phyloP scores from a whole-genome alignment of 2,113 vertebrate species.

The Chaetura pelagica region DNA sequence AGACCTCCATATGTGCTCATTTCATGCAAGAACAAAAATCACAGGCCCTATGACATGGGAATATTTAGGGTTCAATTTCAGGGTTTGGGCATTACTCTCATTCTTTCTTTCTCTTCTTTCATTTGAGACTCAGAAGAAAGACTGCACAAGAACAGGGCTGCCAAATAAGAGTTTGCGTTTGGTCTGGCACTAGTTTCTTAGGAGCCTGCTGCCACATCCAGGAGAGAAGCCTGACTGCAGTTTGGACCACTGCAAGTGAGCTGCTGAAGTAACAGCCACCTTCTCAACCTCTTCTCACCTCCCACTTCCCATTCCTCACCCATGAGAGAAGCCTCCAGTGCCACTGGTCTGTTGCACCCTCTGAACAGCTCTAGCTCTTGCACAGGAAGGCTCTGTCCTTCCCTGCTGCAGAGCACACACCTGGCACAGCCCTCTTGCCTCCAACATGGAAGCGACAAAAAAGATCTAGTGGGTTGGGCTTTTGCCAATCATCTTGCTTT shows the following conservation, averaged over 20 bases:
- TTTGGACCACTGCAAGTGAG: not conserved
- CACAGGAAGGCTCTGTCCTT: not conserved
- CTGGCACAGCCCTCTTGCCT: not conserved
- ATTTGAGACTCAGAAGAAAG: not conserved
- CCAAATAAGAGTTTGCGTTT: not conserved
- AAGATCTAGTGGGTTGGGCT: not conserved
- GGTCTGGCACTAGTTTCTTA: not conserved
- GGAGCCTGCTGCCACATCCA: not conserved
- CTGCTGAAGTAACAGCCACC: not conserved
- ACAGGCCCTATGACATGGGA: not conserved
- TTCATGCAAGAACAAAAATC: constrained; percentile 3
- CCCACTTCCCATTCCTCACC: not conserved
- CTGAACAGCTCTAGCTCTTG: not conserved
- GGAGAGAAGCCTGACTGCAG: not conserved
- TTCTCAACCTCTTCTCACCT: not conserved
- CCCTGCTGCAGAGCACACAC: not conserved
- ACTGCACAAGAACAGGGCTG: not conserved
- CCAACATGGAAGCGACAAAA: not conserved
- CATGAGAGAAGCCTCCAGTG: not conserved
- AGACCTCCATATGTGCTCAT: not conserved
- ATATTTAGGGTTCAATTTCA: not conserved
- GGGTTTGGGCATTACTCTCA: not conserved
- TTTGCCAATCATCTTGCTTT: not conserved
- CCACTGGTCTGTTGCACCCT: not conserved
- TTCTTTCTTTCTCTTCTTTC: not conserved